phyloP scores from a whole-genome alignment of 2,113 vertebrate genomes.

The Ailurus styani region DNA sequence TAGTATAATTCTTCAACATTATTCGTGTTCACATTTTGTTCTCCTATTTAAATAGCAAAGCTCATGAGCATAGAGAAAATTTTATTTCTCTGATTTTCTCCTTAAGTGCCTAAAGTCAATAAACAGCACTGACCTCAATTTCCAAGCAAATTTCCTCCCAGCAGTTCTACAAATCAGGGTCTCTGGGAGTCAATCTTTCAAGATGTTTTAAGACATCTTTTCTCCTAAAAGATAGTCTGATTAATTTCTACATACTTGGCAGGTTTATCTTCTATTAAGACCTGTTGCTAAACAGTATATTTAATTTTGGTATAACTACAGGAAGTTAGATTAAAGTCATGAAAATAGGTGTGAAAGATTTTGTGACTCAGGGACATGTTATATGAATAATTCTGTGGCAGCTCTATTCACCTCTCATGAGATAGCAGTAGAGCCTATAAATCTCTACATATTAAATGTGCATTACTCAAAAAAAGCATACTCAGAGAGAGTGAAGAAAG shows the following conservation, averaged over 20 bases:
- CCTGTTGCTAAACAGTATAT: neutral
- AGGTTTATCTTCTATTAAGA: neutral
- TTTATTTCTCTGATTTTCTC: neutral
- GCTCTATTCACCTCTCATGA: neutral
- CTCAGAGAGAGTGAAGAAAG: neutral
- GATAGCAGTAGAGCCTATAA: neutral
- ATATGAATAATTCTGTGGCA: neutral
- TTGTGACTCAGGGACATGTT: neutral
- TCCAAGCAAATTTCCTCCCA: conserved; percentile 13
- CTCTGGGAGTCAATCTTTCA: conserved; percentile 4
- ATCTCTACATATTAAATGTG: neutral
- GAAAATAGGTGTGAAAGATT: neutral
- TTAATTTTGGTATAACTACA: neutral
- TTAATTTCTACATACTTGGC: conserved; percentile 14
- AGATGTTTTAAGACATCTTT: neutral
- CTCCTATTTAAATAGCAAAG: neutral
- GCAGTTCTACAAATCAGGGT: neutral
- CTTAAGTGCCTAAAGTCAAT: neutral
- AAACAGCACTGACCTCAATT: neutral
- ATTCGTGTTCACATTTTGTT: neutral
- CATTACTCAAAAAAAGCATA: neutral
- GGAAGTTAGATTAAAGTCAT: neutral
- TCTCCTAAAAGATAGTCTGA: neutral
- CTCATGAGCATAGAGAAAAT: neutral
- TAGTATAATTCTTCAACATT: conserved; percentile 2